A percentile compares a stretch with the other conserved stretches of the same genome.
Evolutionary conservation across 2,113 vertebrate species (phyloP).

Genomic region (Bos indicus): DNA sequence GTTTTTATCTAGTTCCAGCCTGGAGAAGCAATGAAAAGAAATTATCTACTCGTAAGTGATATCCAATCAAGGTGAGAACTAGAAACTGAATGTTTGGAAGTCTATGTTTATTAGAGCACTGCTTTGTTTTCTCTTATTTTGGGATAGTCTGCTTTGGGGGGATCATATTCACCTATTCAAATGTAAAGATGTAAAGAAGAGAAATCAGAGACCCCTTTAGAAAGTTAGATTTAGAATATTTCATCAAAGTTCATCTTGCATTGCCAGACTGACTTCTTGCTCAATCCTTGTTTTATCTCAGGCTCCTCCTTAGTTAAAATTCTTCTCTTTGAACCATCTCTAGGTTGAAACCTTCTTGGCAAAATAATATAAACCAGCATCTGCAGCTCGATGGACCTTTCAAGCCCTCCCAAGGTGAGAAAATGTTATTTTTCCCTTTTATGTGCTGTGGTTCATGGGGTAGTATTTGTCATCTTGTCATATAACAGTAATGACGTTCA

Average conservation of each 20-base stretch:
- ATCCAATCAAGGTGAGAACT: background rate
- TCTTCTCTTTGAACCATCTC: constrained; percentile 27
- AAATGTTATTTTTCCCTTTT: constrained; percentile 43
- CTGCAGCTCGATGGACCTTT: background rate
- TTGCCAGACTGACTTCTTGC: background rate
- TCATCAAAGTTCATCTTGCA: background rate
- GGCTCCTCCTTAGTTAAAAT: constrained; percentile 13
- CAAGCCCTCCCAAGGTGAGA: constrained; percentile 37
- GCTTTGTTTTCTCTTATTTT: background rate
- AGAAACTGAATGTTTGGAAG: background rate
- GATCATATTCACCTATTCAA: background rate
- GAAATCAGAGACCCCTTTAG: background rate
- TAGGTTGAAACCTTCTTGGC: background rate
- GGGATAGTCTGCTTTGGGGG: background rate
- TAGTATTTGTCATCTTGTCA: constrained; percentile 36
- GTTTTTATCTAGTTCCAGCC: background rate
- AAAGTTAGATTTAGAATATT: background rate
- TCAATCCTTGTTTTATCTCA: background rate
- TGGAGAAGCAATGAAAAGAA: background rate
- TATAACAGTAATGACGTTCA: background rate
- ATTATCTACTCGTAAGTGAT: background rate
- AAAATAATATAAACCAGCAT: background rate
- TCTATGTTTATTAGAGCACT: background rate
- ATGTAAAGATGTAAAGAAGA: background rate
- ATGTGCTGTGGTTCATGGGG: constrained; percentile 23